Evolutionary conservation across 2,797 vertebrate species (phyloP), one percentile per base, ranked within the genome.

Genomic region (Alcedo atthis): DNA sequence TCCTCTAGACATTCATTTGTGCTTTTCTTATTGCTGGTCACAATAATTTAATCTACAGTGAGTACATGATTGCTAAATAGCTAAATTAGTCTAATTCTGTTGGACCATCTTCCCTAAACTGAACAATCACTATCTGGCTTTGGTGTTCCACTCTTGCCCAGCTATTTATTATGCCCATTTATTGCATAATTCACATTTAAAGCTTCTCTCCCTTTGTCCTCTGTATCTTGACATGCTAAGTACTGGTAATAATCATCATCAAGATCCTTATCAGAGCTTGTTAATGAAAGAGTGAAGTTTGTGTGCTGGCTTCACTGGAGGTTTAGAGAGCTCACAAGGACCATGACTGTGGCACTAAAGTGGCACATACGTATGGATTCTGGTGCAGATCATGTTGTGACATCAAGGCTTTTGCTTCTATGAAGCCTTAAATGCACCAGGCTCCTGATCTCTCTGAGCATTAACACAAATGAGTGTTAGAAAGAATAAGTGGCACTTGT

Each of bases 401-500:
- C 16, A 79, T 74, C 48, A 58, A 67, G 81, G 58, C 15, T 67
- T 67, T 71, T 58, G 57, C 75, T 76, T 85, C 17, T 57, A 43
- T 32, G 63, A 87, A 85, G n/a, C 19, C 24, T 77, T 80, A 84
- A 67, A 62, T 40, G 45, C 24, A 71, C 40, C 22, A 61, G 68
- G 24, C 26, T 89, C 3, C 12, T 8, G 13, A 61, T 82, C 37
- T 68, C 71, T 77, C n/a, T 28, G 42, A 81, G 22, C 68, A 61
- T 54, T 83, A 49, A 90, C 86, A 76, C 15, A 82, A 91, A 67
- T 12, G 6, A 80, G 10, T n/a, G 24, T 82, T 76, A 71, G 13
- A 91, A 90, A 81, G 57, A 84, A 10, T 61, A 81, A 93, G 42
- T 25, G 70, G 64, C 48, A 59, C 55, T 81, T 85, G 30, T 92